Evolutionary conservation across 2,888 invertebrate species (phyloP).

Genomic region (Athrips mouffetella): DNA sequence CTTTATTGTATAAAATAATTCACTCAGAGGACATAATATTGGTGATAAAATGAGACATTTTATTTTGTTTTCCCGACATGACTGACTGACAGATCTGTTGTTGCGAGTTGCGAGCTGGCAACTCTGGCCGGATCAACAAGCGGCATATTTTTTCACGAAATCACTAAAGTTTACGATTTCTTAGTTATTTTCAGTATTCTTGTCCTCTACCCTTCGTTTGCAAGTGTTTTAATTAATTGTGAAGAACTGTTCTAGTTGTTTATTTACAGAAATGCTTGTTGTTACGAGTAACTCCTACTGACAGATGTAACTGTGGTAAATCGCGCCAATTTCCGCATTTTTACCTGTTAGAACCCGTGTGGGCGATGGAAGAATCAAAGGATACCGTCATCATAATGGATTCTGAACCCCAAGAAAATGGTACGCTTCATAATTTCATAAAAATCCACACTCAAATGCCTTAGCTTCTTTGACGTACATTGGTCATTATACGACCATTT

Average conservation of each 20-base stretch:
- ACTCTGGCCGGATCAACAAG: conserved; percentile 67
- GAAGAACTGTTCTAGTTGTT: conserved; percentile 24
- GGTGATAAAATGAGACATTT: too few species aligned
- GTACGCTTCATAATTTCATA: conserved; percentile 37
- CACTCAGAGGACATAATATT: too few species aligned
- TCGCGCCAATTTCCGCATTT: conserved; percentile 54
- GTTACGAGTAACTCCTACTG: conserved; percentile 43
- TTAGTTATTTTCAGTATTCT: conserved; percentile 22
- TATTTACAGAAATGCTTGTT: conserved; percentile 40
- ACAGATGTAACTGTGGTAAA: conserved; percentile 61
- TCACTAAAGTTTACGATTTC: conserved; percentile 19
- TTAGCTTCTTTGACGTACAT: too few species aligned
- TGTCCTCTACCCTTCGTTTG: conserved; percentile 17
- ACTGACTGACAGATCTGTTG: too few species aligned
- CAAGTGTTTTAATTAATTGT: conserved; percentile 16
- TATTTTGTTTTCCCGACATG: too few species aligned
- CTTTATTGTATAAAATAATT: too few species aligned
- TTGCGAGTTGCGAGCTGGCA: conserved; percentile 35
- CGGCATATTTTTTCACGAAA: conserved; percentile 43
- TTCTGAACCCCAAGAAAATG: conserved; percentile 38
- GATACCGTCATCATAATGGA: conserved; percentile 38
- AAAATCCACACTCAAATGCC: conserved; percentile 25
- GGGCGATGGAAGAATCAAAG: conserved; percentile 51
- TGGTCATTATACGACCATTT: too few species aligned
- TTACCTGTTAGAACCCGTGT: conserved; percentile 30